Percentiles rank a stretch among this genome's conserved stretches.
phyloP scores from a whole-genome alignment of 2,888 invertebrate species.

The Patella depressa region DNA sequence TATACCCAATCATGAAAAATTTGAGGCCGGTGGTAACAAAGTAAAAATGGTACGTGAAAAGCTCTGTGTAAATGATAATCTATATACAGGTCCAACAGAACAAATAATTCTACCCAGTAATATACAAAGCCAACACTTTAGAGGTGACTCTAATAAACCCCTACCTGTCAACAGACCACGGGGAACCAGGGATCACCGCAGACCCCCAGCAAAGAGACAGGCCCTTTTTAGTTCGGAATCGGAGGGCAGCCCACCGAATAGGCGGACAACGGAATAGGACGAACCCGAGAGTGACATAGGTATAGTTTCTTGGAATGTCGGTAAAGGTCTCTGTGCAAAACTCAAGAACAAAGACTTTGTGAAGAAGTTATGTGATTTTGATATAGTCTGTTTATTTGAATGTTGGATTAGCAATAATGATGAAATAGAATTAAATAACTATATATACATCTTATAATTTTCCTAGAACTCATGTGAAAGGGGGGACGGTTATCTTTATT shows the following conservation, averaged over 20 bases:
- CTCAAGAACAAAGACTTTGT: background rate
- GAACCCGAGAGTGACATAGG: background rate
- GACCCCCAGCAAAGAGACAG: background rate
- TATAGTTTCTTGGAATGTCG: background rate
- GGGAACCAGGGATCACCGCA: background rate
- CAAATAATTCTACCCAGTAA: background rate
- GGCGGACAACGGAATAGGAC: background rate
- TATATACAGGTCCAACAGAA: background rate
- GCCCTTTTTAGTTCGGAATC: background rate
- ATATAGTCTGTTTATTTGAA: background rate
- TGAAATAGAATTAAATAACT: background rate
- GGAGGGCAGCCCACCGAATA: background rate
- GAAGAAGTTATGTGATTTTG: background rate
- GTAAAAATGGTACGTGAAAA: background rate
- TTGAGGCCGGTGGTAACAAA: background rate
- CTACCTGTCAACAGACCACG: background rate
- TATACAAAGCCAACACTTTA: background rate
- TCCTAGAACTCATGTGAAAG: background rate
- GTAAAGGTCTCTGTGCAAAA: background rate
- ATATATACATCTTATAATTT: background rate
- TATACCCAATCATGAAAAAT: background rate
- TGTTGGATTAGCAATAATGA: background rate
- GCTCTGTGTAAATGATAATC: background rate
- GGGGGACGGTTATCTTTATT: background rate
- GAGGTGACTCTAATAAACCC: background rate